Evolutionary conservation across 2,888 invertebrate genomes (phyloP).

Genomic region (Carterocephalus palaemon): DNA sequence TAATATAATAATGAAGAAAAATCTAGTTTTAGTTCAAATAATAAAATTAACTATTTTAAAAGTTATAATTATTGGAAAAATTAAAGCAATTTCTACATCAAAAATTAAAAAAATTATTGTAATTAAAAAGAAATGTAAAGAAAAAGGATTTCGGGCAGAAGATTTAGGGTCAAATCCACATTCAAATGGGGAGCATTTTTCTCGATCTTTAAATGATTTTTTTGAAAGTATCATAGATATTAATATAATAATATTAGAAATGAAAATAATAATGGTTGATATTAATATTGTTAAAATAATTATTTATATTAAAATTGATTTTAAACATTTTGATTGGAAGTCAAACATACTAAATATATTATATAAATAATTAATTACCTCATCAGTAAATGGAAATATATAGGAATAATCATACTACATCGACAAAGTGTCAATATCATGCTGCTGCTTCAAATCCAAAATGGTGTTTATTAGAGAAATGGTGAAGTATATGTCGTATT

Average conservation of each 20-base stretch:
- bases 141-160: constrained; percentile 59
- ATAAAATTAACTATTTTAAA: constrained; percentile 51
- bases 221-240: constrained; percentile 73
- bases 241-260: constrained; percentile 70
- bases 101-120: constrained; percentile 85
- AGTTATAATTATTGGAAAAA: constrained; percentile 77
- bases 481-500: constrained; percentile 51
- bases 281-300: constrained; percentile 62
- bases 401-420: constrained; percentile 58
- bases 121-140: constrained; percentile 81
- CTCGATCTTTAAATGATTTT: constrained; percentile 79
- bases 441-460: constrained; percentile 75
- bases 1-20: constrained; percentile 75
- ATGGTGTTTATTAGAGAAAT: constrained; percentile 57
- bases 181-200: constrained; percentile 83
- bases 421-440: constrained; percentile 67
- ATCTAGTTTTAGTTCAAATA: constrained; percentile 50
- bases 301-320: constrained; percentile 77
- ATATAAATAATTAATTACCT: constrained; percentile 82
- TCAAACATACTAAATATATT: constrained; percentile 85
- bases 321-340: constrained; percentile 85
- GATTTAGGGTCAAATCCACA: constrained; percentile 66
- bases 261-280: constrained; percentile 51
- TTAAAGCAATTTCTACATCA: constrained; percentile 84
- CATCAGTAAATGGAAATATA: constrained; percentile 84